Conservation (phyloP, 2,797 vertebrate species). For the Craterocephalus amniculus region DNA sequence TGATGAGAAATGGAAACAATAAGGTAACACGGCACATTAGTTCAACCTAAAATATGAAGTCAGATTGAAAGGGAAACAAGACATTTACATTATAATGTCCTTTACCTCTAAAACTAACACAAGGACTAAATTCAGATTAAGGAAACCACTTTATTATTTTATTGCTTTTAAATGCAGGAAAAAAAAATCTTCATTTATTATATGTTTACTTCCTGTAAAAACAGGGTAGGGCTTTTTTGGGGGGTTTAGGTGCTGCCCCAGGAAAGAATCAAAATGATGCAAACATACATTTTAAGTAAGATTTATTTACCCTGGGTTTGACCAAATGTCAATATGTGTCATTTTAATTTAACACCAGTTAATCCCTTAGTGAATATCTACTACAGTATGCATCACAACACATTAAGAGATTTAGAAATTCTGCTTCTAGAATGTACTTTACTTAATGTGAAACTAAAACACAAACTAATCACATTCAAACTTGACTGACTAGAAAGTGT, state of each 20-base stretch:
- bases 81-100: not conserved
- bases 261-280: not conserved
- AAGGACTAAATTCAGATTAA: not conserved
- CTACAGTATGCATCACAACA: not conserved
- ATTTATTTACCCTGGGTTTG: not conserved
- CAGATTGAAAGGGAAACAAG: not conserved
- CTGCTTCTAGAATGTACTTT: not conserved
- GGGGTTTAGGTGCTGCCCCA: not conserved
- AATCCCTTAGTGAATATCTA: not conserved
- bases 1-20: not conserved
- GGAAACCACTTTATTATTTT: no score
- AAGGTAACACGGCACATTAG: not conserved
- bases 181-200: not conserved
- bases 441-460: constrained; percentile 42
- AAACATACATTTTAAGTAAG: not conserved
- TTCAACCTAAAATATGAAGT: not conserved
- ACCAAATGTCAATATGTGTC: not conserved
- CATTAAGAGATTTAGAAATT: not conserved
- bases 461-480: not conserved
- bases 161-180: not conserved
- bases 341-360: not conserved
- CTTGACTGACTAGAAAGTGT: not conserved
- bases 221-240: not conserved
- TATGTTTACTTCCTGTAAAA: not conserved
- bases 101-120: not conserved